These are phyloP conservation scores for Poecilia picta DNA, from an alignment of 2,797 vertebrate genomes.

Conservation along the genomic window DNA sequence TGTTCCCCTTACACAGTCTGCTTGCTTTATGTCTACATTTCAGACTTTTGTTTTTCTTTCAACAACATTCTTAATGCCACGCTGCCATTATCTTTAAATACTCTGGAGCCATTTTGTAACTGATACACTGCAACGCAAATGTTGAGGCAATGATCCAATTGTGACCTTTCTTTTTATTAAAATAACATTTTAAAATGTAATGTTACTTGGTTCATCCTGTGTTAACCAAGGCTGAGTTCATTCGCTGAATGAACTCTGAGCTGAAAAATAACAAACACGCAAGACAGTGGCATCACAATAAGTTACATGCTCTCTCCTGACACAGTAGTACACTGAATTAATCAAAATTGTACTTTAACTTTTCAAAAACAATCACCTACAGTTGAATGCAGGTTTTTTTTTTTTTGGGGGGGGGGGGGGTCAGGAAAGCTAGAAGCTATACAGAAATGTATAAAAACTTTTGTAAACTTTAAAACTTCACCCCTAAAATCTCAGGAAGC, in stretches of 20 bases:
- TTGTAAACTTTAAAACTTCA: neutral
- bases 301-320: neutral
- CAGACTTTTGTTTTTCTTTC: too few relatives aligned
- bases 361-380: neutral
- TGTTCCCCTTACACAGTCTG: neutral
- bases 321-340: neutral
- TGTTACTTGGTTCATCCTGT: too few relatives aligned
- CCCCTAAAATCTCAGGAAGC: conserved; percentile 20
- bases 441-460: neutral
- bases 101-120: neutral
- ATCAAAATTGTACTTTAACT: neutral
- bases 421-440: neutral
- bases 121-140: neutral
- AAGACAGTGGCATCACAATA: neutral
- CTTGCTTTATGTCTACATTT: neutral
- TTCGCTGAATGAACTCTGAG: neutral
- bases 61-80: too few relatives aligned
- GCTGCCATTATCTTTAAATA: neutral
- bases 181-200: too few relatives aligned
- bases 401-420: too few relatives aligned
- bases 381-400: too few relatives aligned
- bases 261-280: neutral
- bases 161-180: neutral
- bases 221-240: neutral
- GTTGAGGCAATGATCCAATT: neutral